These are phyloP conservation scores for Stichopus horrens DNA, from an alignment of 53 echinoderm and acorn worm species.

Conservation along the genomic window DNA sequence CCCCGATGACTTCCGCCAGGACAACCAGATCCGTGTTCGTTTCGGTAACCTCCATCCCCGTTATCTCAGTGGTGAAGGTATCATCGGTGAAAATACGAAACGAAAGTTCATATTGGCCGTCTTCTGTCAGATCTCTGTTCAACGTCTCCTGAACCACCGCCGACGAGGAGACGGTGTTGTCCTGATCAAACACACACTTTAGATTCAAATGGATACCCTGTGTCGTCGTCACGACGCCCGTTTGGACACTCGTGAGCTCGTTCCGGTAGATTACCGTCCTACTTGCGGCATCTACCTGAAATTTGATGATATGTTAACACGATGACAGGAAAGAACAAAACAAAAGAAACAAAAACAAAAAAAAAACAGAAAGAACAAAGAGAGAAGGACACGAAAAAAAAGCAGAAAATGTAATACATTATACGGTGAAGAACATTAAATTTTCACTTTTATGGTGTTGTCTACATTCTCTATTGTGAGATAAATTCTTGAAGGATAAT, in stretches of 20 bases:
- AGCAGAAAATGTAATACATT: no score
- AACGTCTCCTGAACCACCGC: neutral
- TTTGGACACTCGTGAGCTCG: neutral
- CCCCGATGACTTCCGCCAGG: neutral
- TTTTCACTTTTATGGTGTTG: no score
- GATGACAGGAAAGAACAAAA: no score
- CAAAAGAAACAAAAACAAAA: neutral
- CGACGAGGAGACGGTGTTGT: conserved; percentile 4
- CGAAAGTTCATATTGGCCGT: neutral
- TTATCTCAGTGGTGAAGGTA: neutral
- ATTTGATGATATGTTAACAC: neutral
- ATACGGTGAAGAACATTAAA: no score
- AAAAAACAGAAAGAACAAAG: neutral
- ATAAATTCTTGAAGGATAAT: no score
- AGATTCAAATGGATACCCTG: conserved; percentile 9
- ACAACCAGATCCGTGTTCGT: neutral
- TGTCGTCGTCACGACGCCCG: neutral
- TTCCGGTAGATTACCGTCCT: neutral
- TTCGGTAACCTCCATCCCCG: neutral
- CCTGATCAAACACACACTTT: conserved; percentile 29
- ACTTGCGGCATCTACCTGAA: neutral
- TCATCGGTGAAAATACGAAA: conserved; percentile 8
- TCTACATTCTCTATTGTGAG: no score
- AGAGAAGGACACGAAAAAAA: no score
- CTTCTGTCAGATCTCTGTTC: neutral